A percentile compares a stretch with the other conserved stretches of the same genome.
Evolutionary conservation across 2,888 invertebrate species (phyloP).

Genomic region (Limnephilus marmoratus): DNA sequence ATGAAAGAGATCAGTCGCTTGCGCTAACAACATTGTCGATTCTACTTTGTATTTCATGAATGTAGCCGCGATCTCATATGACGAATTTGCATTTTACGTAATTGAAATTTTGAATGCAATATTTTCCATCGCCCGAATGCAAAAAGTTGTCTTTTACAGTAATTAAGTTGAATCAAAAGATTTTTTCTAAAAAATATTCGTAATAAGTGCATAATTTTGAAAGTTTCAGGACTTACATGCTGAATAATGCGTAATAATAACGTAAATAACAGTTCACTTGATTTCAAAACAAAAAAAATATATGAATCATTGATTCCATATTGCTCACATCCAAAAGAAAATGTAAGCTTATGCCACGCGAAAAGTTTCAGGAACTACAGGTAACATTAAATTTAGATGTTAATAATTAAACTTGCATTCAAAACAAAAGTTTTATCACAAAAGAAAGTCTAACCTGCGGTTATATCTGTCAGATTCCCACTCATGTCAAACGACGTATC

Average conservation of each 20-base stretch:
- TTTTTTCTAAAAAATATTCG: too few relatives aligned
- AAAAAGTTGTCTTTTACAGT: too few relatives aligned
- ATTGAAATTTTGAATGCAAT: too few relatives aligned
- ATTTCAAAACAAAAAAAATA: background rate
- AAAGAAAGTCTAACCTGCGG: constrained; percentile 57
- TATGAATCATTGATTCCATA: background rate
- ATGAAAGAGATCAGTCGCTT: too few relatives aligned
- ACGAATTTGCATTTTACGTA: too few relatives aligned
- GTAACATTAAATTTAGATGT: background rate
- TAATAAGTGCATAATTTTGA: too few relatives aligned
- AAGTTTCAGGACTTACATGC: background rate
- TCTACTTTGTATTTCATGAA: too few relatives aligned
- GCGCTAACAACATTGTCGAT: too few relatives aligned
- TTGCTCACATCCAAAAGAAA: background rate
- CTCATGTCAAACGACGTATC: constrained; percentile 63
- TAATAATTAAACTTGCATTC: background rate
- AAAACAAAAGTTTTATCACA: constrained; percentile 3
- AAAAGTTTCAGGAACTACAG: background rate
- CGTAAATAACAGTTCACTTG: background rate
- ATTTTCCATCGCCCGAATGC: too few relatives aligned
- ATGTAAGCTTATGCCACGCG: background rate
- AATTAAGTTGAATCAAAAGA: too few relatives aligned
- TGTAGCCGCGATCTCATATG: too few relatives aligned
- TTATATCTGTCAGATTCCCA: constrained; percentile 63
- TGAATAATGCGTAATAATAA: too few relatives aligned